Evolutionary conservation across 1,140 invertebrate genomes (phyloP), one percentile per base, ranked within the genome.

Genomic region (Helicoverpa armigera): DNA sequence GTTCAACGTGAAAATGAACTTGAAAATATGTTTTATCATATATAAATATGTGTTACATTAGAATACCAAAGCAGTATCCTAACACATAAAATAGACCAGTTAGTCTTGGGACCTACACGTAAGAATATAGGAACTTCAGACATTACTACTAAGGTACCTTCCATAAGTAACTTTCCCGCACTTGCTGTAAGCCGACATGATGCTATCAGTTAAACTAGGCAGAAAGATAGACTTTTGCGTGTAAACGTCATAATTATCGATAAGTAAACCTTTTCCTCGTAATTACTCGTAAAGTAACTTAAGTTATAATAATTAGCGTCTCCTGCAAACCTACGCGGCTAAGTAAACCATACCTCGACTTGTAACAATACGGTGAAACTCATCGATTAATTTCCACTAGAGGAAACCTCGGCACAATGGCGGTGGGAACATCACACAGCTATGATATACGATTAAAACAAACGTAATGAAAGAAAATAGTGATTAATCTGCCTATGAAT

Each of bases 361-460:
- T n/a, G 61, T 73, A 69, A 85, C 82, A 87, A 85, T 85, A 80
- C 78, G 80, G 86, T 82, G 83, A 87, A 87, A 87, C 81, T 87
- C 82, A 82, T 84, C 79, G 80, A 83, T 86, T 53, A 75, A 56
- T 77, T 77, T 77, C 75, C 50, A 54, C 75, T 67, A 31, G 43
- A 53, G 73, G 73, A 76, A 76, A 76, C 35, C 50, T 16, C 51
- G 31, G 13, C n/a, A 61, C 73, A 77, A 77, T 81, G 56, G 18
- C 14, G 58, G 80, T 76, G 80, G 53, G 80, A 81, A 81, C 50
- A 77, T 56, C 11, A 63, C 29, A 29, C 29, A 35, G 2, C 5
- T 35, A 29, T 48, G 31, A 50, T 60, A n/a, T 51, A 63, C 48
- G 13, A 65, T 77, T 67, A 50, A 58, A 50, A 54, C 61, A 77